Conservation (phyloP, 2,888 invertebrate genomes). For the Polymixis lichenea region DNA sequence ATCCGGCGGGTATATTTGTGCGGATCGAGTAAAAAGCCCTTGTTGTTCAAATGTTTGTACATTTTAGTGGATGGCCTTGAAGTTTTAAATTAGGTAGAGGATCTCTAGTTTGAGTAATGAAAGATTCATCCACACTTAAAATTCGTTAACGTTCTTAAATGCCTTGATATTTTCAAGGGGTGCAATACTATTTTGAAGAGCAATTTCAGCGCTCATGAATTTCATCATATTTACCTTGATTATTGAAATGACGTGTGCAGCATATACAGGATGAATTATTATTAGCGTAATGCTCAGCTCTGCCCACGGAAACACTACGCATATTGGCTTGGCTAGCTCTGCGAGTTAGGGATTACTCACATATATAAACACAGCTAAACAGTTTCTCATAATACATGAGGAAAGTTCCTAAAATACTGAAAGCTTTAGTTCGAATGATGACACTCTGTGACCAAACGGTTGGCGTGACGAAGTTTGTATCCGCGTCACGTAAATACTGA, state of each 20-base stretch:
- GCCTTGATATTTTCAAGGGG: neutral
- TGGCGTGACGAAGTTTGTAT: slow-evolving; percentile 28
- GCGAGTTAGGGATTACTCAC: slow-evolving; percentile 64
- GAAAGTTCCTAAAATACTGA: slow-evolving; percentile 48
- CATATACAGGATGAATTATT: slow-evolving; percentile 64
- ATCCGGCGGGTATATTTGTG: too few species aligned
- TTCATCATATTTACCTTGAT: slow-evolving; percentile 53
- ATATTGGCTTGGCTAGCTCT: slow-evolving; percentile 64
- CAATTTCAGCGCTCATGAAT: slow-evolving; percentile 13
- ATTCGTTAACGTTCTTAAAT: neutral
- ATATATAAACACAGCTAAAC: slow-evolving; percentile 34
- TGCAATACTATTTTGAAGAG: slow-evolving; percentile 3
- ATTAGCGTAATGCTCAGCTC: slow-evolving; percentile 63
- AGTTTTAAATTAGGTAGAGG: too few species aligned
- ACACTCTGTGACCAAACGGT: slow-evolving; percentile 34
- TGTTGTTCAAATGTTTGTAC: too few species aligned
- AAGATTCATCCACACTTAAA: neutral
- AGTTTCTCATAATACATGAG: slow-evolving; percentile 48
- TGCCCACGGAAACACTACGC: slow-evolving; percentile 58
- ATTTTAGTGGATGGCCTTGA: too few species aligned
- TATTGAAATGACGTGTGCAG: slow-evolving; percentile 51
- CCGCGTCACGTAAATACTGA: slow-evolving; percentile 26
- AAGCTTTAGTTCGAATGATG: slow-evolving; percentile 27
- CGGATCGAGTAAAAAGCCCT: too few species aligned
- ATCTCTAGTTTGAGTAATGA: too few species aligned